Base-by-base conservation (phyloP, 2,797 vertebrate species). In the Margarornis squamiger region DNA sequence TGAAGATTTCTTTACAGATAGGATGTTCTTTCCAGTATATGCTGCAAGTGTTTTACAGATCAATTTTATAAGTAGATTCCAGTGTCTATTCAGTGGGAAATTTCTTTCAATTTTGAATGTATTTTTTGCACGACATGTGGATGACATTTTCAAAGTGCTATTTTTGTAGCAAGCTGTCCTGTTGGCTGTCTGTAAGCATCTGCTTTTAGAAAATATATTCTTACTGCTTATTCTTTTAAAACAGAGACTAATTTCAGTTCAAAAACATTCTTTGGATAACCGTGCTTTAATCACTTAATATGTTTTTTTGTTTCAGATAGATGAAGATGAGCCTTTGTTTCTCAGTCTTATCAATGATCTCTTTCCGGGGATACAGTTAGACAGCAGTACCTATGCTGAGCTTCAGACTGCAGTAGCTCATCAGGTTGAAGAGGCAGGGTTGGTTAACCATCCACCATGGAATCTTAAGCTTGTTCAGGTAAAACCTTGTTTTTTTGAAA, bases 381-480 rank as follows among this genome's bases (percentile, higher is more conserved):
- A 98, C 34, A 98, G 97, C 24, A 98, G n/a, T 32, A 98, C 92
- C 18, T 97, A 98, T 0, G 55, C 17, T 23, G 97, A 97, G 4
- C 94, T 98, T 62, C 98, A 98, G 67, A 45, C 70, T 27, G 98
- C 98, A 17, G 97, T 98, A 54, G 39, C 91, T 46, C 97, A 97
- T 85, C 98, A 98, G 83, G 96, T 98, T 68, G 95, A 97, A 43
- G 73, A 96, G 20, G 97, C 97, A 86, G 98, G 98, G n/a, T 15
- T 98, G 92, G 90, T 98, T 88, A 98, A 98, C 86, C 98, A 98
- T 74, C 98, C 97, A 41, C 98, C 98, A 14, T 98, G 98, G 98
- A 98, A 98, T 87, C 98, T 98, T 86, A 98, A 98, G 63, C 97
- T 98, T 46, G 92, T 98, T 51, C 98, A 98, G 98, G 98, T 98